These are phyloP conservation scores for Paracanthobrama guichenoti DNA, from an alignment of 2,113 vertebrate species.

Conservation along the genomic window DNA sequence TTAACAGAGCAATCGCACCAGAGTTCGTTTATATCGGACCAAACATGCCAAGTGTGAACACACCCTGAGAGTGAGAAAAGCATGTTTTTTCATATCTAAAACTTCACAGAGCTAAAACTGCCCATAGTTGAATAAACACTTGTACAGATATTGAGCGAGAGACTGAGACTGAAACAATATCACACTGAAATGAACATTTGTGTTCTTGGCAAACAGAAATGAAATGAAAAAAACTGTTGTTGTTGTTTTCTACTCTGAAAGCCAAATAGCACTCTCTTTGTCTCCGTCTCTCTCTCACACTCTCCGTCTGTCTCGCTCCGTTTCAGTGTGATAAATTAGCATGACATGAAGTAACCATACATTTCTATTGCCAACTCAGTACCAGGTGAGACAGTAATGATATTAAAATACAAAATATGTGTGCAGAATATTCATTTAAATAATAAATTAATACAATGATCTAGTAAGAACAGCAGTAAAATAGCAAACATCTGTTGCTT, in stretches of 20 bases:
- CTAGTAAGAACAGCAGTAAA: background rate
- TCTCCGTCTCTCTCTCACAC: background rate
- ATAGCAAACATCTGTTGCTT: slow-evolving; percentile 12
- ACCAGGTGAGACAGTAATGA: background rate
- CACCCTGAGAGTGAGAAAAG: background rate
- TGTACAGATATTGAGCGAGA: background rate
- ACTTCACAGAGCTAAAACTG: background rate
- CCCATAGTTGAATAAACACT: background rate
- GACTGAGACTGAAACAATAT: slow-evolving; percentile 15
- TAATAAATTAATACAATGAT: background rate
- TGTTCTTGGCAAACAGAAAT: slow-evolving; percentile 26
- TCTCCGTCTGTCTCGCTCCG: background rate
- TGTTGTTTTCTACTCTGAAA: slow-evolving; percentile 1
- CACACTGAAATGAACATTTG: slow-evolving; percentile 17
- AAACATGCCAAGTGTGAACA: too few species aligned
- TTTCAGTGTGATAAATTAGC: background rate
- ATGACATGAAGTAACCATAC: background rate
- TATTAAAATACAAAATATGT: background rate
- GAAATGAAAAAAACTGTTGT: background rate
- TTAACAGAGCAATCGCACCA: too few species aligned
- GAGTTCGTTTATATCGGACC: too few species aligned
- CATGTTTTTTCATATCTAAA: background rate
- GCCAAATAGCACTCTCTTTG: background rate
- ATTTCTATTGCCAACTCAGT: background rate
- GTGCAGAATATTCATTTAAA: too few species aligned